These are phyloP conservation scores for Bombus pyrosoma DNA, from an alignment of 1,140 invertebrate species.

Conservation along the genomic window DNA sequence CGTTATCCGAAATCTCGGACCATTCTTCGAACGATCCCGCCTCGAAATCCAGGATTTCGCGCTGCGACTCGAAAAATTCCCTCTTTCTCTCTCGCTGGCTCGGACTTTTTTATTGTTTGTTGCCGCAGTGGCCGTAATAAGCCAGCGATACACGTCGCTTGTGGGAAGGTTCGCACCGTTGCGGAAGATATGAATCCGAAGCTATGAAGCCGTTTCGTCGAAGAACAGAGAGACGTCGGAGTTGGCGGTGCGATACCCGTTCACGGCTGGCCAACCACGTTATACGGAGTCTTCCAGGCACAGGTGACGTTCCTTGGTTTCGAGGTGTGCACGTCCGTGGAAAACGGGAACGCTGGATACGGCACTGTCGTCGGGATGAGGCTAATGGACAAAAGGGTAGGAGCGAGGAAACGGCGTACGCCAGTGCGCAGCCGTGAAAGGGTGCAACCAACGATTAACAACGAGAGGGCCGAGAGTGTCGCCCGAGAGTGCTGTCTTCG, in stretches of 20 bases:
- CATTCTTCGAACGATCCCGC: background rate
- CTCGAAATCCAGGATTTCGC: background rate
- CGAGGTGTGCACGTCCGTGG: background rate
- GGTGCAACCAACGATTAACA: constrained; percentile 80
- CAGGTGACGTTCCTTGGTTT: constrained; percentile 40
- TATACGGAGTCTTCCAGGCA: constrained; percentile 70
- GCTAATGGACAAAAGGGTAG: constrained; percentile 77
- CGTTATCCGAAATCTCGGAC: constrained; percentile 26
- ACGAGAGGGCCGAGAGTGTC: constrained; percentile 73
- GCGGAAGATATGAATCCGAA: no score
- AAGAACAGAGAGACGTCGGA: background rate
- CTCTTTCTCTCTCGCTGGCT: no score
- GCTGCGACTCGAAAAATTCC: background rate
- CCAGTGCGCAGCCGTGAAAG: constrained; percentile 70
- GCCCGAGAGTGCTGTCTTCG: constrained; percentile 74
- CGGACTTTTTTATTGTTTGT: constrained; percentile 25
- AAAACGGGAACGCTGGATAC: constrained; percentile 28
- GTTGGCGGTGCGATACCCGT: constrained; percentile 55
- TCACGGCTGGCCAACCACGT: constrained; percentile 69
- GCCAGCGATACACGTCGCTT: constrained; percentile 21
- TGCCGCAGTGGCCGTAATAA: constrained; percentile 16
- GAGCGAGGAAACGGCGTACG: constrained; percentile 69
- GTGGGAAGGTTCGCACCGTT: constrained; percentile 9
- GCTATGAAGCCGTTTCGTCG: constrained; percentile 43
- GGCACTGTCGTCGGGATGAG: constrained; percentile 65